Percentiles rank a stretch among this genome's conserved stretches.
Evolutionary conservation across 2,888 invertebrate genomes (phyloP).

Genomic region (Lydus trimaculatus): DNA sequence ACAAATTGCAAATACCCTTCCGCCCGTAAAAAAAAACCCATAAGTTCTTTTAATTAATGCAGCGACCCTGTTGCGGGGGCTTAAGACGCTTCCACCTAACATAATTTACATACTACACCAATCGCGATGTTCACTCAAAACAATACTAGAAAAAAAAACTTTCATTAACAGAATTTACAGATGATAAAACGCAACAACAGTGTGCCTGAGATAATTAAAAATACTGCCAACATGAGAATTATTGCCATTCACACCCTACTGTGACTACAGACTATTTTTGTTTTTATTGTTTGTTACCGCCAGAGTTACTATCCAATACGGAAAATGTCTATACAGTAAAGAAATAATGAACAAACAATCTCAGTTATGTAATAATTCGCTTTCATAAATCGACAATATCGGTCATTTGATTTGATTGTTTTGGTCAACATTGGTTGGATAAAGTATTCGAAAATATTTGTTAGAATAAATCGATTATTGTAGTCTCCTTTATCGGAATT

Average conservation of each 20-base stretch:
- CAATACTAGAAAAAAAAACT: conserved; percentile 48
- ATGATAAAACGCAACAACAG: conserved; percentile 57
- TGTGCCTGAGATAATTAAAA: conserved; percentile 56
- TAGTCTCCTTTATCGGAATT: not conserved
- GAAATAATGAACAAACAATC: not conserved
- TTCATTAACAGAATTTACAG: conserved; percentile 60
- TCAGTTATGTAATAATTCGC: not conserved
- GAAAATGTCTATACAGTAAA: conserved; percentile 3
- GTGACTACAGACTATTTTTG: conserved; percentile 30
- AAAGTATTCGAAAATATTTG: not conserved
- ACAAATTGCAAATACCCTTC: conserved; percentile 55
- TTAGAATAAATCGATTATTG: not conserved
- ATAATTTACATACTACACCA: conserved; percentile 52
- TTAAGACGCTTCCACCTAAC: conserved; percentile 30
- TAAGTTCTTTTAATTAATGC: conserved; percentile 60
- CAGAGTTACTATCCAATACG: too few species aligned
- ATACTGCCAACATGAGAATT: conserved; percentile 51
- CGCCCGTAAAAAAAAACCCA: conserved; percentile 52
- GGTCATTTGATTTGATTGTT: not conserved
- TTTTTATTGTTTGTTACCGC: conserved; percentile 6
- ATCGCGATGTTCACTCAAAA: conserved; percentile 42
- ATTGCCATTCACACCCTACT: conserved; percentile 46
- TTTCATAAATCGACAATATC: not conserved
- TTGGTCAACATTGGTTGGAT: not conserved
- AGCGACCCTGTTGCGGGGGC: conserved; percentile 44